phyloP scores from a whole-genome alignment of 2,113 vertebrate genomes.

The Meriones unguiculatus region DNA sequence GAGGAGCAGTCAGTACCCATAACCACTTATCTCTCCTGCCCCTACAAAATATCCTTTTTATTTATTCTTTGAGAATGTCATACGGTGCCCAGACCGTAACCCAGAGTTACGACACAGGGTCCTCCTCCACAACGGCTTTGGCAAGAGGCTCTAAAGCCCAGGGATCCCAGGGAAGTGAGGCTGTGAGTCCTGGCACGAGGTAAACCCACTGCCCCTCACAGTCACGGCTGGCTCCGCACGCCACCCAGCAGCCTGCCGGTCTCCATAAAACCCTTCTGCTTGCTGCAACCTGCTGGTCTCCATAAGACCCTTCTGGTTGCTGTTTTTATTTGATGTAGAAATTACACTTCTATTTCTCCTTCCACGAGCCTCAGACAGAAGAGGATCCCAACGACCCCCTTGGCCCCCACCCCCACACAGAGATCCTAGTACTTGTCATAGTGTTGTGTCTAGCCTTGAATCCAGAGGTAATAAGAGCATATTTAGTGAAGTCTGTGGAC shows the following conservation, averaged over 20 bases:
- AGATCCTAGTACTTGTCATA: neutral
- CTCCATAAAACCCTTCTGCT: neutral
- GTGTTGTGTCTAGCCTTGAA: neutral
- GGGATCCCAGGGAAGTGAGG: neutral
- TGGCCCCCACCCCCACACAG: too few species aligned
- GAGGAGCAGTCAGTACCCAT: neutral
- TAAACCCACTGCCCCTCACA: neutral
- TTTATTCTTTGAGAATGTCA: neutral
- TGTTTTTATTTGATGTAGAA: neutral
- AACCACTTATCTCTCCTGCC: neutral
- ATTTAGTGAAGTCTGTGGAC: conserved; percentile 1
- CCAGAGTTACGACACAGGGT: neutral
- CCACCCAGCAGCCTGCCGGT: neutral
- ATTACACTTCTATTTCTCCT: neutral
- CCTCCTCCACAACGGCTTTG: neutral
- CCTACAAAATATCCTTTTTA: neutral
- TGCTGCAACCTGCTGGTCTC: too few species aligned
- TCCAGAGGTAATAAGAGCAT: neutral
- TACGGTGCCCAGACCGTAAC: neutral
- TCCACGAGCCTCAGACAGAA: neutral
- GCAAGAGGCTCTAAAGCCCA: too few species aligned
- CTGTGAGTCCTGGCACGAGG: neutral
- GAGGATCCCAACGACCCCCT: too few species aligned
- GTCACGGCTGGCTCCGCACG: neutral
- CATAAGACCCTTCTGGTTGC: too few species aligned